Evolutionary conservation across 2,113 vertebrate species (phyloP).

Genomic region (Excalfactoria chinensis): DNA sequence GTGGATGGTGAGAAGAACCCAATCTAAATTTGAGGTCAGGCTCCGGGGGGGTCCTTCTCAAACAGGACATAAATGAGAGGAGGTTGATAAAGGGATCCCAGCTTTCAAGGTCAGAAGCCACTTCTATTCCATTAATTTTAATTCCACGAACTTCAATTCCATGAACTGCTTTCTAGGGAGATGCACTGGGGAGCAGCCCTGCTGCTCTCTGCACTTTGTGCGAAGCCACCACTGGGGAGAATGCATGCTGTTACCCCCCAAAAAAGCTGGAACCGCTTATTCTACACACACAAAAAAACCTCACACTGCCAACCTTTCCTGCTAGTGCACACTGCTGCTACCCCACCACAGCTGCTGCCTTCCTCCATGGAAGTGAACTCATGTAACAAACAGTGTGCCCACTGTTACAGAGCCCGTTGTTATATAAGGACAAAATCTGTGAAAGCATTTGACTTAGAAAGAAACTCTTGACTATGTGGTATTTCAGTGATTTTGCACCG

Average conservation of each 20-base stretch:
- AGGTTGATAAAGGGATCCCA: not conserved
- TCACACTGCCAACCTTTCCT: fast-evolving
- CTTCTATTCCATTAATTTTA: not conserved
- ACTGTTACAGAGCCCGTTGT: not conserved
- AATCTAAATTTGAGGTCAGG: not conserved
- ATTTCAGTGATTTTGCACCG: not conserved
- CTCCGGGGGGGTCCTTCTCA: not conserved
- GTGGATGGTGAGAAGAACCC: not conserved
- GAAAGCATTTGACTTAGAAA: fast-evolving
- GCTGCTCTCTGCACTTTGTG: not conserved
- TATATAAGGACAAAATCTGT: fast-evolving
- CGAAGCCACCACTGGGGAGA: fast-evolving
- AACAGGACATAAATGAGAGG: not conserved
- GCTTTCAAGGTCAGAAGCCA: not conserved
- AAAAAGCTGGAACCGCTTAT: not conserved
- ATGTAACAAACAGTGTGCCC: too few relatives aligned
- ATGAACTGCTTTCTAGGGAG: not conserved
- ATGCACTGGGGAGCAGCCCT: fast-evolving
- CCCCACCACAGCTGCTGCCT: not conserved
- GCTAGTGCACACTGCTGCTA: fast-evolving
- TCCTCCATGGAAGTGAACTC: too few relatives aligned
- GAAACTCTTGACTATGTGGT: fast-evolving
- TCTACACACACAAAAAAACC: fast-evolving
- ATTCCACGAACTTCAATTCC: not conserved
- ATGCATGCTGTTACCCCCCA: not conserved